These are phyloP conservation scores for Micromesistius poutassou DNA, from an alignment of 2,797 vertebrate genomes.

Conservation along the genomic window DNA sequence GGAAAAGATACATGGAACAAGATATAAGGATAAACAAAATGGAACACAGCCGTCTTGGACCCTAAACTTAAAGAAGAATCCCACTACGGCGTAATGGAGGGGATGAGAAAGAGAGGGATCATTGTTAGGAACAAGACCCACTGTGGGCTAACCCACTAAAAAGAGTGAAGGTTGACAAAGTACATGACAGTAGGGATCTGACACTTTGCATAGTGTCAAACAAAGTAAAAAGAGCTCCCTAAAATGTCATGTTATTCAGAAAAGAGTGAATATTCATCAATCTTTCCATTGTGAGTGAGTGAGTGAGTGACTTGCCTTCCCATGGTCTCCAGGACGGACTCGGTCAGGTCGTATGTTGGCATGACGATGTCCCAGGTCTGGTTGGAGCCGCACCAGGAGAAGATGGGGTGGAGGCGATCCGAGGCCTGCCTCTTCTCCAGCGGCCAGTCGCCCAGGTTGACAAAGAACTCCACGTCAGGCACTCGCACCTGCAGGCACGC, in stretches of 20 bases:
- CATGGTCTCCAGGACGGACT: conserved; percentile 96
- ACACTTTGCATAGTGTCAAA: background rate
- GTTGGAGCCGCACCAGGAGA: conserved; percentile 96
- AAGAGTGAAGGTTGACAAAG: background rate
- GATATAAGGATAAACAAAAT: no score
- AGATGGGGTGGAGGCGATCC: conserved; percentile 85
- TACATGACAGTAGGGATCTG: background rate
- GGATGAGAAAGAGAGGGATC: background rate
- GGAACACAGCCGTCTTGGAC: no score
- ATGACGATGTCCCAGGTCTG: conserved; percentile 95
- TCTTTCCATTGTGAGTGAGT: background rate
- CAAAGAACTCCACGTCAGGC: conserved; percentile 94
- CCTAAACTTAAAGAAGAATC: no score
- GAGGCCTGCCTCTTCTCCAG: conserved; percentile 85
- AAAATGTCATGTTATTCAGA: background rate
- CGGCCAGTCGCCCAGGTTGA: conserved; percentile 97
- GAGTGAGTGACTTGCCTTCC: conserved; percentile 79
- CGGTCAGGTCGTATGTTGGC: conserved; percentile 96
- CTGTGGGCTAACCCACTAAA: background rate
- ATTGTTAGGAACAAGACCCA: background rate
- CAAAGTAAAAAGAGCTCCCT: background rate
- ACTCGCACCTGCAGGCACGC: conserved; percentile 79
- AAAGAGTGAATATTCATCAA: no score
- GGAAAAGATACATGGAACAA: background rate
- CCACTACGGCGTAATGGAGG: background rate